Base-by-base conservation (phyloP, 2,113 vertebrate genomes). In the Choloepus hoffmanni region DNA sequence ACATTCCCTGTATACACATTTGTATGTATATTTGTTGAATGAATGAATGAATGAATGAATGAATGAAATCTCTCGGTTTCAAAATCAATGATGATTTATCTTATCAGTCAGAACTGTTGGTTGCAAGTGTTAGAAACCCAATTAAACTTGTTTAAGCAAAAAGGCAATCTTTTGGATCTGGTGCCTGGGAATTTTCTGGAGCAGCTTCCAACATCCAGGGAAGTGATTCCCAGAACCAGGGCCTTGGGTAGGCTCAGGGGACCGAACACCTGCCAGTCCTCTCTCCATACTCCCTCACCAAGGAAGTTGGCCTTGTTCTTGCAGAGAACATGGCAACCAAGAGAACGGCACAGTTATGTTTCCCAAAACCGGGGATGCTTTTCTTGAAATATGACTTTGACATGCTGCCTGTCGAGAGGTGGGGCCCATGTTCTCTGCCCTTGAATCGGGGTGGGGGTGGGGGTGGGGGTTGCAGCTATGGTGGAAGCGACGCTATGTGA, bases 61-160 rank as follows among this genome's bases (percentile, higher is more conserved):
- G 72, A 89, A 85, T 83, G 62, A 68, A 94, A 53, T 92, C 60
- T 94, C 50, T 90, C 36, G 72, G 53, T 96, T 87, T 85, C 72
- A 67, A 82, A 92, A 90, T 94, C 33, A 85, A 40, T 55, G 11
- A 50, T 50, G 7, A n/a, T 67, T 78, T 89, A 81, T 79, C 53
- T 92, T 77, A 58, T 82, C 82, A 94, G 36, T 65, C 81, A 95
- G 48, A 84, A 90, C 65, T 79, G 74, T 55, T 83, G 86, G 26
- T 67, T 70, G 26, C 36, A 85, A 93, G 79, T 48, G 55, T 83
- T 90, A 89, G 73, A 97, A 89, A 89, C 53, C 67, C 23, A 62
- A 33, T 67, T 85, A 85, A 82, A 60, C 28, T 60, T 88, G 30
- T 93, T 90, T 40, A 45, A 87, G 43, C 85, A 68, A 87, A 83